Percentiles rank a stretch among this genome's conserved stretches.
phyloP scores from a whole-genome alignment of 1,140 invertebrate species.

The Pseudomyrmex gracilis region DNA sequence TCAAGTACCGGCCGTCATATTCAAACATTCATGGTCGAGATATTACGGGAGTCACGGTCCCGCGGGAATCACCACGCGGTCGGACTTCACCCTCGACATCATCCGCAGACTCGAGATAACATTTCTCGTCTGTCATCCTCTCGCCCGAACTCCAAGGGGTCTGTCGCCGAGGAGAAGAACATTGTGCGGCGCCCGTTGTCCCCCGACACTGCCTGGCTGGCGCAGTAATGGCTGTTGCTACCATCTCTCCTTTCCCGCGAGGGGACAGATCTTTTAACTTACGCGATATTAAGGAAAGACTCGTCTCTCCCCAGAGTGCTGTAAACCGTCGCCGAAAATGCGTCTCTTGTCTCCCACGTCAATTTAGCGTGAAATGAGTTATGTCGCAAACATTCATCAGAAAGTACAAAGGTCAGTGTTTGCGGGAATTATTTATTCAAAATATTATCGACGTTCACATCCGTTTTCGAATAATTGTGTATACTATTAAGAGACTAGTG shows the following conservation, averaged over 20 bases:
- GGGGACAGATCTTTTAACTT: constrained; percentile 79
- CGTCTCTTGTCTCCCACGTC: constrained; percentile 36
- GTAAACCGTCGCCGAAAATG: constrained; percentile 31
- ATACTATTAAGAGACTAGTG: no score
- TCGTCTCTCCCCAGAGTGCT: constrained; percentile 68
- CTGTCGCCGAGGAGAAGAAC: constrained; percentile 59
- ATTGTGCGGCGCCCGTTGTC: constrained; percentile 75
- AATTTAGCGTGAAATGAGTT: constrained; percentile 59
- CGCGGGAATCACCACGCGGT: constrained; percentile 61
- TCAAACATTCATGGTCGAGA: constrained; percentile 74
- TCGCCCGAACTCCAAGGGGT: constrained; percentile 28
- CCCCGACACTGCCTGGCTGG: constrained; percentile 33
- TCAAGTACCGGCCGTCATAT: constrained; percentile 37
- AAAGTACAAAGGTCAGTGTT: constrained; percentile 28
- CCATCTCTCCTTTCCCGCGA: not conserved
- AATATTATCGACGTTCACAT: not conserved
- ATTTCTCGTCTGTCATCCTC: constrained; percentile 65
- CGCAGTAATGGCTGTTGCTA: constrained; percentile 45
- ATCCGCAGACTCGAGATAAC: constrained; percentile 78
- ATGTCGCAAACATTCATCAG: constrained; percentile 5
- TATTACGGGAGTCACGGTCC: constrained; percentile 67
- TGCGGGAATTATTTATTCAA: not conserved
- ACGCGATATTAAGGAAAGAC: constrained; percentile 73
- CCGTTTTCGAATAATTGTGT: not conserved
- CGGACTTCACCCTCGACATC: constrained; percentile 67